Conservation (phyloP, 2,888 invertebrate species). For the Rhingia rostrata region DNA sequence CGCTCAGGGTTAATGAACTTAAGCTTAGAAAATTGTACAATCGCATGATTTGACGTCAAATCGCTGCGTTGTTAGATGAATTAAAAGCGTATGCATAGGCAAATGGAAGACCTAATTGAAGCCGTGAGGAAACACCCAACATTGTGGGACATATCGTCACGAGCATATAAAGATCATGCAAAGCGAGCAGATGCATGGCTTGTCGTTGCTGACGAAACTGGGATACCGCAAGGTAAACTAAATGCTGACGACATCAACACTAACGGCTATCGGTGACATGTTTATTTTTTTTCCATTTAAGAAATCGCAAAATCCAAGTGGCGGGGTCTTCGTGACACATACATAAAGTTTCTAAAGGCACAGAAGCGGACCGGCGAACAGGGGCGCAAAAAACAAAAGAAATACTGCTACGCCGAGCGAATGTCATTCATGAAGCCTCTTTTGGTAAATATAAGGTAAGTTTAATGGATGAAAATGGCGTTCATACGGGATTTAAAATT, state of each 20-base stretch:
- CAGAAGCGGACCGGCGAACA: slow-evolving; percentile 4
- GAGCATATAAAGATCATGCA: not conserved
- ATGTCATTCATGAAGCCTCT: slow-evolving; percentile 12
- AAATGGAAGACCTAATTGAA: slow-evolving; percentile 9
- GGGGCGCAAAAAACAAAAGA: slow-evolving; percentile 18
- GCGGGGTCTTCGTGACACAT: slow-evolving; percentile 20
- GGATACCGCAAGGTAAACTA: not conserved
- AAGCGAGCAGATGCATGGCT: not conserved
- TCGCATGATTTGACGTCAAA: not conserved
- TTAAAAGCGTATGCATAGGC: not conserved
- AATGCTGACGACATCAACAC: not conserved
- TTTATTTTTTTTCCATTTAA: not conserved
- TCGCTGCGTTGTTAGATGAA: not conserved
- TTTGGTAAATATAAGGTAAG: not conserved
- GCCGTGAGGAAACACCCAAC: slow-evolving; percentile 10
- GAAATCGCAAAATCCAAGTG: slow-evolving; percentile 16
- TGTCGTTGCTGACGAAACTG: not conserved
- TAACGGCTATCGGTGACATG: not conserved
- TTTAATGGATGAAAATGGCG: no score
- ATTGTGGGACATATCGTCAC: not conserved
- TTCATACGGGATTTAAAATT: not conserved
- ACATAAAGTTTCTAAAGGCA: slow-evolving; percentile 11
- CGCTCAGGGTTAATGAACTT: no score
- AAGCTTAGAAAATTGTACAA: not conserved
- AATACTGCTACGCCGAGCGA: slow-evolving; percentile 14